Evolutionary conservation across 1,140 invertebrate species (phyloP), one percentile per base, ranked within the genome.

Genomic region (Macrobrachium nipponense): DNA sequence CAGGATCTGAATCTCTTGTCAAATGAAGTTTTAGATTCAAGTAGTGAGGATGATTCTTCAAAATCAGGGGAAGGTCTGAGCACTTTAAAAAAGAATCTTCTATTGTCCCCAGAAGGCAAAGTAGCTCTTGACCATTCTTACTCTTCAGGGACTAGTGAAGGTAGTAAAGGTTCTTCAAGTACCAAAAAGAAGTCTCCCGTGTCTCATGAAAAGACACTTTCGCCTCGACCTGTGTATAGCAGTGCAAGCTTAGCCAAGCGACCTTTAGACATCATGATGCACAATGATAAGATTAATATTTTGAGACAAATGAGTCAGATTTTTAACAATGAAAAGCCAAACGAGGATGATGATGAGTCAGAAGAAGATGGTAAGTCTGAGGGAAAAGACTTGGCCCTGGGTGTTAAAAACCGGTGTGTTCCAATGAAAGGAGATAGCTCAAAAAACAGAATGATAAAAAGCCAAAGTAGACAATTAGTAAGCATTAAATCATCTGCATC

Each of bases 221-320:
- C 84, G 62, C 78, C 84, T 11, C 76, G 84, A 7, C 84, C 84
- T 62, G 84, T 86, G 11, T 86, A 86, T 76, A 86, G 84, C 73
- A 80, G 70, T 75, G 76, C 77, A 20, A 86, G 84, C 51, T 20
- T 80, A 43, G 83, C 84, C 17, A 80, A 80, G 73, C 66, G 77
- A 59, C 80, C 84, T 5, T 44, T 86, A 51, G 84, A 86, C 75
- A 86, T 86, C 44, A 86, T 86, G 84, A 44, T 86, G 62, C 84
- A 86, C 36, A 86, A 86, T 86, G 84, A 80, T 61, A 86, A 86
- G 77, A 86, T 86, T 23, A 86, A 80, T 60, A 86, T 86, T 62
- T 62, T 86, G n/a, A 27, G 84, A 27, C 84, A 86, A 61, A 86
- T 86, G 77, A 86, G 77, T 27, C 77, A 86, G 59, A 86, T 86